These are phyloP conservation scores for Cydia fagiglandana DNA, from an alignment of 1,140 invertebrate genomes.

Conservation along the genomic window DNA sequence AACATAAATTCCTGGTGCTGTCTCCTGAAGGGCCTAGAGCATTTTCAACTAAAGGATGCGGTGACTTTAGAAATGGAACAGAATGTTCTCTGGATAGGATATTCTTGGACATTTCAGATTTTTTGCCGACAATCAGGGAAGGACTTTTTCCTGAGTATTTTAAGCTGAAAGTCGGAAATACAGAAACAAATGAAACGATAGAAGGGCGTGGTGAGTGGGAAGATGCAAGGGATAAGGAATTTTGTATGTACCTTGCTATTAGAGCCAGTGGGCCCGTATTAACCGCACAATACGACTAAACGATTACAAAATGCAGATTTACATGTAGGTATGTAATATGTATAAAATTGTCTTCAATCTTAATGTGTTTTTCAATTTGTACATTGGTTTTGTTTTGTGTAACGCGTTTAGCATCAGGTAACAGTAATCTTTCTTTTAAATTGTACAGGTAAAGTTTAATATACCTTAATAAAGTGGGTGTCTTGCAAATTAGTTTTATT, in stretches of 20 bases:
- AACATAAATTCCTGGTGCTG: conserved; percentile 35
- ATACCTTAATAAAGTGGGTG: too few relatives aligned
- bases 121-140: conserved; percentile 34
- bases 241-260: conserved; percentile 41
- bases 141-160: conserved; percentile 38
- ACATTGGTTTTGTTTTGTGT: too few relatives aligned
- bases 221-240: conserved; percentile 47
- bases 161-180: conserved; percentile 9
- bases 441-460: too few relatives aligned
- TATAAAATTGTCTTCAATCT: too few relatives aligned
- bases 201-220: conserved; percentile 38
- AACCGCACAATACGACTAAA: neutral
- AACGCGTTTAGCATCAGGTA: too few relatives aligned
- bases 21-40: conserved; percentile 44
- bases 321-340: too few relatives aligned
- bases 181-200: neutral
- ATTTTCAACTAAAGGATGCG: conserved; percentile 41
- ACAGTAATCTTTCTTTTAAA: too few relatives aligned
- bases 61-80: neutral
- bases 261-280: neutral
- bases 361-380: too few relatives aligned
- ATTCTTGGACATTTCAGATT: conserved; percentile 23
- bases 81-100: conserved; percentile 35
- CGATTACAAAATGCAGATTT: neutral
- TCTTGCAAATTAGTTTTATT: too few relatives aligned